phyloP scores from a whole-genome alignment of 2,888 invertebrate genomes.

The Brachyptera putata region DNA sequence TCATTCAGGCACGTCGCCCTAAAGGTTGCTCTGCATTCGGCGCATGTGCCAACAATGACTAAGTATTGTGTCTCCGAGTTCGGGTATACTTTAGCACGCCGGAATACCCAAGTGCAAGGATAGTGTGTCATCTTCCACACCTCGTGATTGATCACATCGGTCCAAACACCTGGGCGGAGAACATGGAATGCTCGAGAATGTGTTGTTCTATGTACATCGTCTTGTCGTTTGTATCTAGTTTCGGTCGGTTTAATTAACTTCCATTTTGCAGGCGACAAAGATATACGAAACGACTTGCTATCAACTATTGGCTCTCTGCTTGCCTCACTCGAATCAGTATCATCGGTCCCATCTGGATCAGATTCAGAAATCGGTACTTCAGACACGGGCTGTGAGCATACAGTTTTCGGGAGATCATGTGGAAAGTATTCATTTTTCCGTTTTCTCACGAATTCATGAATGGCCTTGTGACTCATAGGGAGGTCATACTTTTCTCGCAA shows the following conservation, averaged over 20 bases:
- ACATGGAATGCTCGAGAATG: background rate
- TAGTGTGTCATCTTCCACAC: background rate
- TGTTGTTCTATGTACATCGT: background rate
- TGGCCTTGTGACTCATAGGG: background rate
- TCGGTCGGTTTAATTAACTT: background rate
- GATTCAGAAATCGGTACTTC: background rate
- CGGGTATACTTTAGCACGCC: conserved; percentile 7
- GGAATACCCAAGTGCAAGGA: background rate
- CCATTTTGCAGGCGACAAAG: background rate
- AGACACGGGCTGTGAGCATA: no score
- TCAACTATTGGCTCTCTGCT: background rate
- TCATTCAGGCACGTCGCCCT: no score
- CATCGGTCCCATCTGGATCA: background rate
- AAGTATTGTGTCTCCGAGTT: no score
- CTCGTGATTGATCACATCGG: background rate
- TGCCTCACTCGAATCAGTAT: background rate
- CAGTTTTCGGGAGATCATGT: no score
- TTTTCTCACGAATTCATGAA: conserved; percentile 6
- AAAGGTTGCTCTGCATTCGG: no score
- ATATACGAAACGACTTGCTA: background rate
- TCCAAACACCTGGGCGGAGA: background rate
- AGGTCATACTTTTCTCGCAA: background rate
- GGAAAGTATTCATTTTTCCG: background rate
- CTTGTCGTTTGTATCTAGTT: background rate
- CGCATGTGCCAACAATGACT: no score